Percentiles rank a stretch among this genome's conserved stretches.
These are phyloP conservation scores for Odocoileus virginianus DNA, from an alignment of 2,113 vertebrate species.

Conservation along the genomic window DNA sequence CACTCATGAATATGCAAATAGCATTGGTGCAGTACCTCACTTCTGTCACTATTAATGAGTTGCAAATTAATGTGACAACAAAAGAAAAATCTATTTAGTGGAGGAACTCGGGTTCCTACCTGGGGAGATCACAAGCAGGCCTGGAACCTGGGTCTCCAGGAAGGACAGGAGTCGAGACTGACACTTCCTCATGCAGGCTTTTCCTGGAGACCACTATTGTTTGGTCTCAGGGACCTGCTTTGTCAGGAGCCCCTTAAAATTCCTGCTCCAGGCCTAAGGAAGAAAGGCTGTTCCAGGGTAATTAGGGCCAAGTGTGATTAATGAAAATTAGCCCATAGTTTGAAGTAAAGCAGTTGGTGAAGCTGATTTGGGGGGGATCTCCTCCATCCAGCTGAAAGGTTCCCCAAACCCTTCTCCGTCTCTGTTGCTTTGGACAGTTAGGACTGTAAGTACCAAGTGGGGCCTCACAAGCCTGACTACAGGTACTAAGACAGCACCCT, in stretches of 20 bases:
- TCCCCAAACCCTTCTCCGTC: conserved; percentile 46
- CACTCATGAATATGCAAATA: conserved; percentile 87
- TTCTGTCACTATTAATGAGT: conserved; percentile 87
- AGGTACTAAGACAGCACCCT: conserved; percentile 7
- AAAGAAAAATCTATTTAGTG: conserved; percentile 87
- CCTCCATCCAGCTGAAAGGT: conserved; percentile 6
- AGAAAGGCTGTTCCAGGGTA: conserved; percentile 64
- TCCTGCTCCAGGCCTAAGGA: conserved; percentile 54
- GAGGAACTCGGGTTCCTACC: conserved; percentile 78
- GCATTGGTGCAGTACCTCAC: conserved; percentile 81
- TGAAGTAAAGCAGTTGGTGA: conserved; percentile 56
- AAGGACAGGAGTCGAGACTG: background rate
- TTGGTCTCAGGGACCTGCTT: conserved; percentile 41
- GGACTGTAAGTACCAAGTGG: background rate
- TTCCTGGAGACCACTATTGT: conserved; percentile 53
- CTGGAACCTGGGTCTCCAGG: conserved; percentile 20
- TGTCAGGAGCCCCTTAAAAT: conserved; percentile 66
- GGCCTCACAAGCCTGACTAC: background rate
- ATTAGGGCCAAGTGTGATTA: conserved; percentile 68
- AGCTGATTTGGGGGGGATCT: conserved; percentile 16
- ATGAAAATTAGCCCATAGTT: conserved; percentile 65
- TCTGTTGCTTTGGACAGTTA: background rate
- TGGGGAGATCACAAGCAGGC: conserved; percentile 74
- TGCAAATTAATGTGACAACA: conserved; percentile 88
- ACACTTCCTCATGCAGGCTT: background rate